phyloP scores from a whole-genome alignment of 2,113 vertebrate species.

The Aptenodytes forsteri region DNA sequence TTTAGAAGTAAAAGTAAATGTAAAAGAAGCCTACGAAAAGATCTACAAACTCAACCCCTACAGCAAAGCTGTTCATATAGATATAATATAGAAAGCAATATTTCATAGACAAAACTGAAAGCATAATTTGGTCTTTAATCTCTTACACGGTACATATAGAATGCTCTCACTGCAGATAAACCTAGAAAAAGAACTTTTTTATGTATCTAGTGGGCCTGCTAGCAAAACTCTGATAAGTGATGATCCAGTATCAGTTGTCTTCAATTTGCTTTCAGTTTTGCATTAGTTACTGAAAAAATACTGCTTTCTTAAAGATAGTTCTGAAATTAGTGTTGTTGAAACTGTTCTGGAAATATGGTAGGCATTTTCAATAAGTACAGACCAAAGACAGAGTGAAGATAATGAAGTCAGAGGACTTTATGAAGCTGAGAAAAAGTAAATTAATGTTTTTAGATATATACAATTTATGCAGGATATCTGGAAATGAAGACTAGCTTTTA shows the following conservation, averaged over 20 bases:
- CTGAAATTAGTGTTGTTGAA: neutral
- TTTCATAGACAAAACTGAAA: neutral
- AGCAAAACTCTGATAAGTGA: neutral
- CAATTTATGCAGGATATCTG: neutral
- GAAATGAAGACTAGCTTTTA: neutral
- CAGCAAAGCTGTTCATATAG: neutral
- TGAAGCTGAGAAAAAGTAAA: neutral
- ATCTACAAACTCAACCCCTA: neutral
- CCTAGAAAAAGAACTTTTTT: neutral
- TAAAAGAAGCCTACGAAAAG: neutral
- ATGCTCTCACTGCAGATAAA: neutral
- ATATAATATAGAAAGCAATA: neutral
- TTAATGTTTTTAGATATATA: neutral
- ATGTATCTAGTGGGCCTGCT: neutral
- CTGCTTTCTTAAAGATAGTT: neutral
- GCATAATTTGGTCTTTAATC: neutral
- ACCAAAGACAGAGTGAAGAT: neutral
- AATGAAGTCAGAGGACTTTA: neutral
- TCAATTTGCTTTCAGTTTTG: neutral
- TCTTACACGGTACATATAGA: neutral
- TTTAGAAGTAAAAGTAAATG: neutral
- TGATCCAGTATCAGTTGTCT: neutral
- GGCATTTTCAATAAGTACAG: neutral
- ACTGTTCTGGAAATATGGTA: neutral
- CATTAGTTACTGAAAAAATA: neutral